phyloP scores from a whole-genome alignment of 2,888 invertebrate genomes.

The Ypsolopha sequella region DNA sequence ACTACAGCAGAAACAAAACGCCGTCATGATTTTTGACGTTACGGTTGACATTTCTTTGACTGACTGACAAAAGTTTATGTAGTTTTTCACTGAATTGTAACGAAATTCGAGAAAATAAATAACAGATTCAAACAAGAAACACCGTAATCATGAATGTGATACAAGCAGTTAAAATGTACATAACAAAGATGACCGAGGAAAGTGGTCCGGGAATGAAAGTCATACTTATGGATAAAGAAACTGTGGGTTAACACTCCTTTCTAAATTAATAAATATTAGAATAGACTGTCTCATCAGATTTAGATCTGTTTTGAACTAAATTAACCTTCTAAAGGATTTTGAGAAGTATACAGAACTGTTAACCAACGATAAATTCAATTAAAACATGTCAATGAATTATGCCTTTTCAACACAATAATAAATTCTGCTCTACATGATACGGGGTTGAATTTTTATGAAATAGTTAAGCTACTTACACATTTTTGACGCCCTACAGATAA shows the following conservation, averaged over 20 bases:
- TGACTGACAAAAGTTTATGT: not conserved
- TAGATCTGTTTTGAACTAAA: no score
- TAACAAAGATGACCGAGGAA: conserved; percentile 97
- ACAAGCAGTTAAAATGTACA: conserved; percentile 91
- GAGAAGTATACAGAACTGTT: no score
- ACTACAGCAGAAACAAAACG: conserved; percentile 12
- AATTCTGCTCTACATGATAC: no score
- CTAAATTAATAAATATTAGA: conserved; percentile 8
- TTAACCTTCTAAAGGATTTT: no score
- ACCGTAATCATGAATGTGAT: conserved; percentile 87
- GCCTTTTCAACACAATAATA: no score
- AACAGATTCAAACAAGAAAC: not conserved
- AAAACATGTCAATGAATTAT: no score
- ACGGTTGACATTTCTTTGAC: no score
- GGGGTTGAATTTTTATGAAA: no score
- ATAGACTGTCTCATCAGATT: no score
- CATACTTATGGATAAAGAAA: conserved; percentile 97
- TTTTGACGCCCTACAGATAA: no score
- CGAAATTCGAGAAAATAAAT: not conserved
- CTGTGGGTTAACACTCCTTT: conserved; percentile 69
- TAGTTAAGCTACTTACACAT: no score
- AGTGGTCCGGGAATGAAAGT: conserved; percentile 99
- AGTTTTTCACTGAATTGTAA: not conserved
- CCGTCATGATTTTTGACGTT: conserved; percentile 9
- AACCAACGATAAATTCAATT: no score